Base-by-base conservation (phyloP, 2,113 vertebrate genomes). In the Semnornis frantzii region DNA sequence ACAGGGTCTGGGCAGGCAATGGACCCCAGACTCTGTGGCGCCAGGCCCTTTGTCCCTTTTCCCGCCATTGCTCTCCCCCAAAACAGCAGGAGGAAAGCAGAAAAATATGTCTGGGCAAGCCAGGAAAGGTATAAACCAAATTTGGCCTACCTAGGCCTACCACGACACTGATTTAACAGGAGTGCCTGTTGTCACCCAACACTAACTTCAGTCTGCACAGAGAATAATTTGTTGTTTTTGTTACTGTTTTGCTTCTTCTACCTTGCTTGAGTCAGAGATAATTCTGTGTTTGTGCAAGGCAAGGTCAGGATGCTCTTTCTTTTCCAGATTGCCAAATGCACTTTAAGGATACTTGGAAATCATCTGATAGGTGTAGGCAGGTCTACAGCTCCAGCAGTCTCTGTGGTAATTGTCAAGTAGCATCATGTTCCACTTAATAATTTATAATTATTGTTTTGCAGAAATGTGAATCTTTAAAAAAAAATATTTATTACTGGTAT, bases 191-290 rank as follows among this genome's bases (percentile, higher is more conserved):
- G 58, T 59, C 23, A 54, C 34, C 10, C 31, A 30, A 8, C 50
- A 25, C 4, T 25, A 25, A 12, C n/a, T 83, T 48, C 54, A 74
- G 24, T 70, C 44, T 57, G 12, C 6, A 3, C 24, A 46, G 46
- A 64, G n/a, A 55, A 72, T 21, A 54, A n/a, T 60, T 54, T 24
- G 9, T 60, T 33, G 28, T 19, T 58, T n/a, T 62, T 4, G 6
- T 4, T 42, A 15, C 31, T 42, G 57, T 52, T 69, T 58, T 63
- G 2, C 8, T 42, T 69, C 31, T 78, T 65, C 5, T 21, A 58
- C 20, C 4, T 74, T 68, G 8, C 12, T 65, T 39, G 71, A 59
- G 55, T 17, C 1, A 0, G n/a, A 3, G 1, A 39, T 11, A 18
- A 39, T 57, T 59, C 33, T 77, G 4, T 33, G 15, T 54, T 80